phyloP scores from a whole-genome alignment of 2,797 vertebrate genomes.

The Emydoidea blandingii region DNA sequence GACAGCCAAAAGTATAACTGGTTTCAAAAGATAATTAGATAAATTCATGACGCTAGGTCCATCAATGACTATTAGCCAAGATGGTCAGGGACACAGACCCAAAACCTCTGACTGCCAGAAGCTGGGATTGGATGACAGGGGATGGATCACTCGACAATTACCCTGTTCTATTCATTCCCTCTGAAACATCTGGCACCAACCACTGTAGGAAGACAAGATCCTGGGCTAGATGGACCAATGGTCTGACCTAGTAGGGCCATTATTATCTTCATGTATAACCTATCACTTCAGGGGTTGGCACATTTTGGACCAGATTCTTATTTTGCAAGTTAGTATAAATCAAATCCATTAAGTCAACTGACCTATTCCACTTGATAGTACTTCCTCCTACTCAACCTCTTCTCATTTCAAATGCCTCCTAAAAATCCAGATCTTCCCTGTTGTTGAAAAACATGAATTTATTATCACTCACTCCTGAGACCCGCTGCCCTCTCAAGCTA shows the following conservation, averaged over 20 bases:
- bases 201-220: not conserved
- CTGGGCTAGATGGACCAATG: not conserved
- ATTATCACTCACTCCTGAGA: not conserved
- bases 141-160: not conserved
- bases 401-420: not conserved
- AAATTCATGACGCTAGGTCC: not conserved
- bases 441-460: not conserved
- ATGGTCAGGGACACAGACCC: not conserved
- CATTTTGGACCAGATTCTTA: accelerated
- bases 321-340: not conserved
- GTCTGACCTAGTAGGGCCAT: not conserved
- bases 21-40: not conserved
- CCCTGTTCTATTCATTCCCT: not conserved
- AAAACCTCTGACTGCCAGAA: not conserved
- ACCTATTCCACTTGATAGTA: not conserved
- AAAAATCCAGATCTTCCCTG: not conserved
- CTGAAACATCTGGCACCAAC: not conserved
- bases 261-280: not conserved
- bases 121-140: not conserved
- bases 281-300: not conserved
- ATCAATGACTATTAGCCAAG: not conserved
- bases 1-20: not conserved
- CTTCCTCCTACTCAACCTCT: not conserved
- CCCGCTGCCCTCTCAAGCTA: not conserved
- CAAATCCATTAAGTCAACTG: not conserved